phyloP scores from a whole-genome alignment of 1,140 invertebrate species.

The Achroia grisella region DNA sequence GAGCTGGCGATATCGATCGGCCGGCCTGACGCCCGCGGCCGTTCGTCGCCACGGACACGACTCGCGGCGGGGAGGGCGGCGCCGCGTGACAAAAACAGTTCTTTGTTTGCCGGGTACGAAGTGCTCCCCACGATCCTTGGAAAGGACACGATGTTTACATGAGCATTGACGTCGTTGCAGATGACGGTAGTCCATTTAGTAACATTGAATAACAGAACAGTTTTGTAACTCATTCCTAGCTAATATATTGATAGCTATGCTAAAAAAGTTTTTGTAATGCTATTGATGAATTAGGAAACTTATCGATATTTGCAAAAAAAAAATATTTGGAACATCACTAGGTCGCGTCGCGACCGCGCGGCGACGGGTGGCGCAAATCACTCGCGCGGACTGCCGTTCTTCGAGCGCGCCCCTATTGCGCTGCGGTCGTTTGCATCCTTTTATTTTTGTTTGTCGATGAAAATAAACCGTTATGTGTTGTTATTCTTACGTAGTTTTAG shows the following conservation, averaged over 20 bases:
- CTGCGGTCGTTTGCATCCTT: slow-evolving; percentile 23
- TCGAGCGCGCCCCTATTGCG: slow-evolving; percentile 34
- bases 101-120: slow-evolving; percentile 49
- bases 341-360: slow-evolving; percentile 44
- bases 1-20: slow-evolving; percentile 59
- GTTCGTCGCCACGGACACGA: slow-evolving; percentile 51
- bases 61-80: slow-evolving; percentile 43
- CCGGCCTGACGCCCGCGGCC: slow-evolving; percentile 40
- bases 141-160: slow-evolving; percentile 17
- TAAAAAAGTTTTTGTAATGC: too few relatives aligned
- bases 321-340: slow-evolving; percentile 34
- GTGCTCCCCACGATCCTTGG: slow-evolving; percentile 16
- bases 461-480: slow-evolving; percentile 7
- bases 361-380: slow-evolving; percentile 64
- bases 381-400: slow-evolving; percentile 68
- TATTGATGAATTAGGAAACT: slow-evolving; percentile 4
- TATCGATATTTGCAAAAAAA: slow-evolving; percentile 43
- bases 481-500: neutral
- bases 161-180: slow-evolving; percentile 7
- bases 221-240: neutral
- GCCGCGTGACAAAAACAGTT: slow-evolving; percentile 61
- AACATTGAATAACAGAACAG: too few relatives aligned
- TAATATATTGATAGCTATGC: neutral
- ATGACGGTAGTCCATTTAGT: too few relatives aligned
- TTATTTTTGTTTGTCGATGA: slow-evolving; percentile 38